Evolutionary conservation across 1,140 invertebrate genomes (phyloP).

Genomic region (Drosophila parvula): DNA sequence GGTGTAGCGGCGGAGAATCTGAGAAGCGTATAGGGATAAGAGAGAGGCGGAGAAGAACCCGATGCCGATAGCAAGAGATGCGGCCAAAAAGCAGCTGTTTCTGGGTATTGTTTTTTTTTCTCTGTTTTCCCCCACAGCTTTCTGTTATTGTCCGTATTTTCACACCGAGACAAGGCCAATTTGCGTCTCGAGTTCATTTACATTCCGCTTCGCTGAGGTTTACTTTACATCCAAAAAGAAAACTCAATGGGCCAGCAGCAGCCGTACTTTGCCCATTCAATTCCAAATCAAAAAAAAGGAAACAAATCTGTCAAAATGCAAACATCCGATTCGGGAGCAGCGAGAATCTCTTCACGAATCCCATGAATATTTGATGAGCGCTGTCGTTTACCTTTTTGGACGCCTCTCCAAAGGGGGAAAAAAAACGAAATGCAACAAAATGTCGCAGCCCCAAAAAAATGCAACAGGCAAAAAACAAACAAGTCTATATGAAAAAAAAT

Average conservation of each 20-base stretch:
- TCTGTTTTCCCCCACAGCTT: constrained; percentile 5
- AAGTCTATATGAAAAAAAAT: constrained; percentile 4
- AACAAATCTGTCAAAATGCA: constrained; percentile 35
- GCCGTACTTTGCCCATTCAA: not conserved
- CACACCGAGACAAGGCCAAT: constrained; percentile 54
- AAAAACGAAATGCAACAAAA: constrained; percentile 28
- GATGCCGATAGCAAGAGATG: constrained; percentile 48
- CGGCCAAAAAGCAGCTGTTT: constrained; percentile 58
- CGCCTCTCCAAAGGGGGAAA: not conserved
- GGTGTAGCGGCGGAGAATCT: constrained; percentile 5
- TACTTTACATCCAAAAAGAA: constrained; percentile 35
- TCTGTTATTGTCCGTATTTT: constrained; percentile 48
- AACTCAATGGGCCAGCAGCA: constrained; percentile 27
- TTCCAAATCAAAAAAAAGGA: not conserved
- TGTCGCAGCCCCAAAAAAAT: constrained; percentile 32
- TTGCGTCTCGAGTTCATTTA: constrained; percentile 56
- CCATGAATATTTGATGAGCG: constrained; percentile 51
- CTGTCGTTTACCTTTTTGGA: constrained; percentile 47
- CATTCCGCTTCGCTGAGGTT: constrained; percentile 39
- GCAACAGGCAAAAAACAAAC: constrained; percentile 49
- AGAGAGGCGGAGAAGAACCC: constrained; percentile 5
- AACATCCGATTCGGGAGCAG: constrained; percentile 38
- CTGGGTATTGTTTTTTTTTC: constrained; percentile 32
- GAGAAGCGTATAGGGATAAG: not conserved
- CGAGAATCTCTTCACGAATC: constrained; percentile 22